phyloP scores from a whole-genome alignment of 2,888 invertebrate species.

The Noctua janthe region DNA sequence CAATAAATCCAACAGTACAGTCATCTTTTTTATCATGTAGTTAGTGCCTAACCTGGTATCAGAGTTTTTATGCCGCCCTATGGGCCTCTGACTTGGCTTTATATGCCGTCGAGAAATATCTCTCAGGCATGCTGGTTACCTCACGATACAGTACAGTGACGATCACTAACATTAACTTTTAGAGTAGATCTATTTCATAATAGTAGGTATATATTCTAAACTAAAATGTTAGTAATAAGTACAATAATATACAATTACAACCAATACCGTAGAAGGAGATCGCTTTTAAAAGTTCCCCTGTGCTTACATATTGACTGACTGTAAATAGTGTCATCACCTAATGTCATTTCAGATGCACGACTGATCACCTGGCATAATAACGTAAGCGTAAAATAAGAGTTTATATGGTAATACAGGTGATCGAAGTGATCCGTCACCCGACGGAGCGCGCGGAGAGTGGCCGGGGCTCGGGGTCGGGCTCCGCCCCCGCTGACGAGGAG shows the following conservation, averaged over 20 bases:
- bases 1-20: background rate
- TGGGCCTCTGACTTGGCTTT: no score
- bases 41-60: no score
- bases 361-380: background rate
- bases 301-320: background rate
- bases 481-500: conserved; percentile 97
- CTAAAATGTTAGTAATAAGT: background rate
- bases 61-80: no score
- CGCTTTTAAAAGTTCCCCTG: background rate
- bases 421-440: conserved; percentile 97
- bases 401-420: conserved; percentile 90
- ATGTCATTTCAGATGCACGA: conserved; percentile 27
- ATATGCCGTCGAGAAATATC: no score
- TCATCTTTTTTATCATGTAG: no score
- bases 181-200: background rate
- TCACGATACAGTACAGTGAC: background rate
- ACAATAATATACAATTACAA: background rate
- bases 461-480: conserved; percentile 95
- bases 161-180: background rate
- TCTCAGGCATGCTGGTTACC: no score
- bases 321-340: background rate
- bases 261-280: background rate
- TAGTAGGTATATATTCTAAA: background rate
- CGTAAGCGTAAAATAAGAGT: conserved; percentile 23
- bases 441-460: conserved; percentile 96